Evolutionary conservation across 1,140 invertebrate genomes (phyloP), one percentile per base, ranked within the genome.

Genomic region (Carcinoscorpius rotundicauda): DNA sequence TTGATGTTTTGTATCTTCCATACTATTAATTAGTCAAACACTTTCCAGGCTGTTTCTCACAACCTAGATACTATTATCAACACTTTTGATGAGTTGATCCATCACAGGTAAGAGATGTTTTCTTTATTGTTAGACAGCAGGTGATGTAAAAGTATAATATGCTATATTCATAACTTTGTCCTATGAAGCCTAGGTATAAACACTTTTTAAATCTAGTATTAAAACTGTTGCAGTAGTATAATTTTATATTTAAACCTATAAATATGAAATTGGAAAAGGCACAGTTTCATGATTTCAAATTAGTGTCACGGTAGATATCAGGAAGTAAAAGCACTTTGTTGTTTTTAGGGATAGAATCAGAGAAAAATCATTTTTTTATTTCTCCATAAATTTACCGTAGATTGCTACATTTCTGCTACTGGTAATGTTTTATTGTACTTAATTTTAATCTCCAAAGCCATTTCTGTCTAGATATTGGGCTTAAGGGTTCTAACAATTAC

Each of bases 31-130:
- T 60, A 73, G 11, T 66, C 74, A 6, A 60, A 64, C 49, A 65
- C 64, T 57, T 65, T 76, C 10, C 71, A 76, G 64, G 71, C 72
- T 65, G 66, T 77, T n/a, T 72, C 73, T 49, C 70, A 69, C 72
- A 75, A 76, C 9, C 60, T 53, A 57, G 64, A 66, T 9, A 60
- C 63, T 4, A 60, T 66, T 61, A 59, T 68, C 62, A 51, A 49
- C 49, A 60, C 61, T n/a, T 68, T 68, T 59, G 66, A 68, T 8
- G 61, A 68, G 55, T 65, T 65, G 51, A 62, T 65, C 55, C 66
- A 68, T 48, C n/a, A 61, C 55, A 64, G 66, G 66, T 65, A 60
- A 53, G 29, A 57, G 51, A 62, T 55, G 57, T 56, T 61, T 9
- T 52, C 53, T 9, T 52, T 62, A 60, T 52, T 60, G 48, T 55